phyloP scores from a whole-genome alignment of 2,113 vertebrate species.

The Dicaeum eximium region DNA sequence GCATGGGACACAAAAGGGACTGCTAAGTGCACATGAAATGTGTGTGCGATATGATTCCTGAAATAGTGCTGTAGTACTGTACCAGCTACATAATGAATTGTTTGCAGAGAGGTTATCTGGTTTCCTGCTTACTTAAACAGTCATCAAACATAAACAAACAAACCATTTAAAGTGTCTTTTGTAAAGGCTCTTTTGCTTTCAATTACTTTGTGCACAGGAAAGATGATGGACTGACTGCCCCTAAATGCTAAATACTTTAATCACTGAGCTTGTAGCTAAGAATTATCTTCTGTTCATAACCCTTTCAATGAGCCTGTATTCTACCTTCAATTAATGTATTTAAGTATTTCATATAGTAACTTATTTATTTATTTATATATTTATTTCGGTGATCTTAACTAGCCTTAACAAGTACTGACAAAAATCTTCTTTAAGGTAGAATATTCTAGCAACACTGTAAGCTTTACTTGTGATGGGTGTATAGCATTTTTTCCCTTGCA shows the following conservation, averaged over 20 bases:
- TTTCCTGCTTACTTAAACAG: not conserved
- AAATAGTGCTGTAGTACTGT: not conserved
- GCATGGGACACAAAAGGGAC: not conserved
- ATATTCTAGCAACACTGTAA: not conserved
- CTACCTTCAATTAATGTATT: not conserved
- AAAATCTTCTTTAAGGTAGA: not conserved
- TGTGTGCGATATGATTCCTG: not conserved
- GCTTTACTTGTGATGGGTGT: not conserved
- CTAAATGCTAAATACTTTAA: not conserved
- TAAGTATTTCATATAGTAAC: not conserved
- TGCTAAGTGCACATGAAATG: not conserved
- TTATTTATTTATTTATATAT: not conserved
- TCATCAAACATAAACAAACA: not conserved
- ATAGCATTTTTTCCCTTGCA: not conserved
- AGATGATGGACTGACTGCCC: not conserved
- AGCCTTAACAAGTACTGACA: not conserved
- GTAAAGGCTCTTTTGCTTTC: not conserved
- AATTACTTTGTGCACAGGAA: not conserved
- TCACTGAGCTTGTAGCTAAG: not conserved
- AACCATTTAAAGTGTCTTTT: not conserved
- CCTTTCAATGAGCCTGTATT: not conserved
- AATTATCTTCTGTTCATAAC: not conserved
- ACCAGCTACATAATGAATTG: not conserved
- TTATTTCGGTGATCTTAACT: not conserved
- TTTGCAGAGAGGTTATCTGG: not conserved